phyloP scores from a whole-genome alignment of 2,888 invertebrate genomes.

The Hemithea aestivaria region DNA sequence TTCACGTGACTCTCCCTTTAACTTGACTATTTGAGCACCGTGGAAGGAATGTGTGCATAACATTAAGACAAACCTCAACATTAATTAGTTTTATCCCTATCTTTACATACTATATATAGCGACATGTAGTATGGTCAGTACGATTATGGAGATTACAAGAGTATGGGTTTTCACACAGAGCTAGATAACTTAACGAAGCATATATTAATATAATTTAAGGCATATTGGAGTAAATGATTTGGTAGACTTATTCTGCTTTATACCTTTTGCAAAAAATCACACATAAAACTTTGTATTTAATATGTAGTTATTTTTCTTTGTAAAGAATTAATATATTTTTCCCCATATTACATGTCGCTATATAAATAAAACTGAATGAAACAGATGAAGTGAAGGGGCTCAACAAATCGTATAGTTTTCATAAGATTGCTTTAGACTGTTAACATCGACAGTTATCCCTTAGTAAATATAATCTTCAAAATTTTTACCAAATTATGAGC shows the following conservation, averaged over 20 bases:
- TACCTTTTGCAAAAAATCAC: too few species aligned
- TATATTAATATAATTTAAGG: too few species aligned
- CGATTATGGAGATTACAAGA: too few species aligned
- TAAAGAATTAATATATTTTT: too few species aligned
- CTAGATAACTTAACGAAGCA: too few species aligned
- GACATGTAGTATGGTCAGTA: not conserved
- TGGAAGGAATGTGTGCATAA: slow-evolving; percentile 83
- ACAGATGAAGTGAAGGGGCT: slow-evolving; percentile 15
- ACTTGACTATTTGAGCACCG: slow-evolving; percentile 80
- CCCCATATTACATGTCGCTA: too few species aligned
- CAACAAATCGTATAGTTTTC: slow-evolving; percentile 47
- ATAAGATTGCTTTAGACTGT: slow-evolving; percentile 50
- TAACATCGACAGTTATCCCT: slow-evolving; percentile 55
- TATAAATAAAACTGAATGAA: too few species aligned
- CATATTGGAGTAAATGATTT: too few species aligned
- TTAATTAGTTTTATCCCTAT: slow-evolving; percentile 2
- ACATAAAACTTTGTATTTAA: too few species aligned
- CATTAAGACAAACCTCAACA: slow-evolving; percentile 42
- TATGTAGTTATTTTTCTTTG: too few species aligned
- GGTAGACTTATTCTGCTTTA: too few species aligned
- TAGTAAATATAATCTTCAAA: slow-evolving; percentile 72
- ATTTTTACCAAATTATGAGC: slow-evolving; percentile 76
- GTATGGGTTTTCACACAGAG: too few species aligned
- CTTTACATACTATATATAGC: slow-evolving; percentile 7
- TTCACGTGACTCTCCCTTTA: slow-evolving; percentile 26